Evolutionary conservation across 2,113 vertebrate genomes (phyloP), one percentile per base, ranked within the genome.

Genomic region (Mixornis gularis): DNA sequence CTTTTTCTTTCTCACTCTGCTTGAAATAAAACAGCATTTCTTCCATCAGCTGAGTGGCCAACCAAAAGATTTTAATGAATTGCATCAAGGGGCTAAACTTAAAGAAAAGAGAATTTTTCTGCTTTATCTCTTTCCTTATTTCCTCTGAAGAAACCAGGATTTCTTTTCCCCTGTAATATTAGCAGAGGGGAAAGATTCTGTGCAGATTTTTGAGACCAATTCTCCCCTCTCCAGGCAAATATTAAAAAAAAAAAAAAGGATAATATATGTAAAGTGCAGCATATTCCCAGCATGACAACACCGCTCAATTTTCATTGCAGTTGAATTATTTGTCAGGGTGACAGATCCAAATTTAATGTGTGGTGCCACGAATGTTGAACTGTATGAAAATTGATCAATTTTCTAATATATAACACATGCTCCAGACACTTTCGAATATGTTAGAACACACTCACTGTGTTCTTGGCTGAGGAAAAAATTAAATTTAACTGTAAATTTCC

Each of bases 361-460:
- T 22, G 59, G 51, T 70, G 79, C 48, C 52, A 43, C 6, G 0
- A 74, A 36, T 38, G 41, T 32, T 60, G 78, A 92, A 34, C 38
- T 69, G 73, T 4, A 71, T 34, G 79, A 92, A 93, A 94, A 89
- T 34, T 32, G 93, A 85, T 83, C 85, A 14, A 51, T 96, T 86
- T 93, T 71, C 71, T 92, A 79, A 91, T 65, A 44, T 2, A 16
- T 29, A 93, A 78, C 87, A 95, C 63, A 48, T 69, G 81, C 49
- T 29, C 55, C 63, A 63, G 68, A 40, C 79, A 34, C 52, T 79
- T 59, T 1, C 32, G 85, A 59, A 36, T 58, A 18, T 2, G 19
- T 80, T 17, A 36, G 58, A 91, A 18, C 21, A 22, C 73, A 34
- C 16, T 17, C 6, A 0, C 30, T 16, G 18, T 38, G 62, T 9